Conservation (phyloP, 2,888 invertebrate genomes). For the Acrobasis consociella region DNA sequence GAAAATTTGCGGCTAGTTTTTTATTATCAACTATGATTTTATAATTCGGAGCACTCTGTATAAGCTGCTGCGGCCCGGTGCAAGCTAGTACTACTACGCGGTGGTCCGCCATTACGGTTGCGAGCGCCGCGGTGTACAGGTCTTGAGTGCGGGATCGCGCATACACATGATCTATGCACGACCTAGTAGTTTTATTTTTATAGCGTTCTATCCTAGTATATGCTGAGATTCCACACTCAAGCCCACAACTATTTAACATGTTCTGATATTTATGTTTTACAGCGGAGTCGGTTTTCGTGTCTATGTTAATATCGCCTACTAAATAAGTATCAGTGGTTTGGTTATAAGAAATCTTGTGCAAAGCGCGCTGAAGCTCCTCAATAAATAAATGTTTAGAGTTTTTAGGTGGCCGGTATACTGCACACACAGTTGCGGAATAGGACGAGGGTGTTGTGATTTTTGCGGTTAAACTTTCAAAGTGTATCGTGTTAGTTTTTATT, state of each 20-base stretch:
- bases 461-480: no score
- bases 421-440: no score
- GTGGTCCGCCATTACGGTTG: not conserved
- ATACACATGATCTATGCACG: no score
- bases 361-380: no score
- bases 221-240: constrained; percentile 1
- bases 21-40: not conserved
- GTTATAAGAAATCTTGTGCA: no score
- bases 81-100: not conserved
- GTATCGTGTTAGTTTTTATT: no score
- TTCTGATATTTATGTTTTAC: not conserved
- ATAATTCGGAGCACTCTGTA: not conserved
- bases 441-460: no score
- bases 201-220: not conserved
- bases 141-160: not conserved
- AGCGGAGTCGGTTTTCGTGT: not conserved
- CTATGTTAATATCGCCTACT: no score
- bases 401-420: no score
- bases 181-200: no score
- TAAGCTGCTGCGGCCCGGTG: not conserved
- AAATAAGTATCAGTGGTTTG: no score
- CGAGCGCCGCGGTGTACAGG: not conserved
- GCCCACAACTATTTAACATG: not conserved
- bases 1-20: not conserved
- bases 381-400: no score